These are phyloP conservation scores for Hepsetus odoe DNA, from an alignment of 2,113 vertebrate species.

Conservation along the genomic window DNA sequence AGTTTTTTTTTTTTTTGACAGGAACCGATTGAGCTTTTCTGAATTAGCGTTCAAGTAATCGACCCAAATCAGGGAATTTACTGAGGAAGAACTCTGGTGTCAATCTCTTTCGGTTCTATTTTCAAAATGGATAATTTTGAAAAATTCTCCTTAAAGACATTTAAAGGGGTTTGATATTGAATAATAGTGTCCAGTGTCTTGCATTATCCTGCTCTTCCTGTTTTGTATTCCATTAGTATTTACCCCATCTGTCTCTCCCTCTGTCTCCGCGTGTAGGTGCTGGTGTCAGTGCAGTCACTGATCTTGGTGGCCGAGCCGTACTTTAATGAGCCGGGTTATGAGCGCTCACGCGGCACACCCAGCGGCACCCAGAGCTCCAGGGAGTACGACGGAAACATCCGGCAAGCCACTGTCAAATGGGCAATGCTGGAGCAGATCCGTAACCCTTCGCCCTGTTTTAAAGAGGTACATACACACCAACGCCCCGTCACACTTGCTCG, in stretches of 20 bases:
- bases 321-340: conserved; percentile 97
- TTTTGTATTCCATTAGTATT: background rate
- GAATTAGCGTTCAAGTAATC: background rate
- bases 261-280: conserved; percentile 77
- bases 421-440: conserved; percentile 98
- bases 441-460: conserved; percentile 96
- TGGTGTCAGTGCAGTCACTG: conserved; percentile 97
- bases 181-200: no score
- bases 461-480: conserved; percentile 80
- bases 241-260: conserved; percentile 5
- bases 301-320: conserved; percentile 97
- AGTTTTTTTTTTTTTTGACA: background rate
- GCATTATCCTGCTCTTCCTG: background rate
- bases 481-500: background rate
- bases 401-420: conserved; percentile 97
- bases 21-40: background rate
- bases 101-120: no score
- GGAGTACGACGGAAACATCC: conserved; percentile 97
- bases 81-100: background rate
- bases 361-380: conserved; percentile 97
- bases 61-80: background rate
- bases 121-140: no score
- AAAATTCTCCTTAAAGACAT: no score
- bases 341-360: conserved; percentile 93
- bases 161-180: no score